A percentile compares a stretch with the other conserved stretches of the same genome.
phyloP scores from a whole-genome alignment of 2,797 vertebrate species.

The Gobionotothen gibberifrons region DNA sequence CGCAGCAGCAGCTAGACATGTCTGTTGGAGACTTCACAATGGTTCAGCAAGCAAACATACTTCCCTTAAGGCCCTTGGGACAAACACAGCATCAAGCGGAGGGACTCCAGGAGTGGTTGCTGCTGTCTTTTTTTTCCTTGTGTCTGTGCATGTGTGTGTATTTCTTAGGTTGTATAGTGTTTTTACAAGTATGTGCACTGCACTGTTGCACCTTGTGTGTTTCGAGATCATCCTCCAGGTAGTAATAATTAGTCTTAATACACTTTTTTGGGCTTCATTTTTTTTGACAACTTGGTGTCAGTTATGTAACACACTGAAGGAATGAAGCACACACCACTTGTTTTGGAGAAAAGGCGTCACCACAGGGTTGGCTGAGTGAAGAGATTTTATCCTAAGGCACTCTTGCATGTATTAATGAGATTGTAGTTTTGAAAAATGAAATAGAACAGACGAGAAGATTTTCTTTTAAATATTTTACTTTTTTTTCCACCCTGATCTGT shows the following conservation, averaged over 20 bases:
- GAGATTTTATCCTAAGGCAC: constrained; percentile 48
- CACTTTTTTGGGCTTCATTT: constrained; percentile 25
- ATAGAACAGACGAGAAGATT: constrained; percentile 48
- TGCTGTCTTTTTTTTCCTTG: constrained; percentile 59
- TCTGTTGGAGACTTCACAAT: constrained; percentile 84
- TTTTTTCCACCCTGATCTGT: constrained; percentile 56
- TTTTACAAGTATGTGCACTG: constrained; percentile 35
- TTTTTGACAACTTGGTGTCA: constrained; percentile 20
- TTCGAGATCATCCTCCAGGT: constrained; percentile 18
- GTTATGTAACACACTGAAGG: constrained; percentile 57
- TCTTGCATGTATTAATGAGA: constrained; percentile 55
- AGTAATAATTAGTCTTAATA: constrained; percentile 13
- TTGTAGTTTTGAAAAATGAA: constrained; percentile 46
- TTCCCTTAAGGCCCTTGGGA: constrained; percentile 83
- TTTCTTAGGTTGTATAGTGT: constrained; percentile 36
- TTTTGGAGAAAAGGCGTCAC: constrained; percentile 51
- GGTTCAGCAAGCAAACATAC: constrained; percentile 85
- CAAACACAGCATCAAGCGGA: constrained; percentile 79
- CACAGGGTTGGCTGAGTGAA: constrained; percentile 56
- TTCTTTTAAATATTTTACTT: constrained; percentile 33
- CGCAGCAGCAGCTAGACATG: constrained; percentile 79
- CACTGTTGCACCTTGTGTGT: constrained; percentile 42
- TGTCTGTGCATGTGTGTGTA: constrained; percentile 22
- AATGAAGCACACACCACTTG: constrained; percentile 36
- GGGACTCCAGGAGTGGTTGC: constrained; percentile 74